These are phyloP conservation scores for Melanotaenia nigrans DNA, from an alignment of 2,797 vertebrate genomes.

Conservation along the genomic window DNA sequence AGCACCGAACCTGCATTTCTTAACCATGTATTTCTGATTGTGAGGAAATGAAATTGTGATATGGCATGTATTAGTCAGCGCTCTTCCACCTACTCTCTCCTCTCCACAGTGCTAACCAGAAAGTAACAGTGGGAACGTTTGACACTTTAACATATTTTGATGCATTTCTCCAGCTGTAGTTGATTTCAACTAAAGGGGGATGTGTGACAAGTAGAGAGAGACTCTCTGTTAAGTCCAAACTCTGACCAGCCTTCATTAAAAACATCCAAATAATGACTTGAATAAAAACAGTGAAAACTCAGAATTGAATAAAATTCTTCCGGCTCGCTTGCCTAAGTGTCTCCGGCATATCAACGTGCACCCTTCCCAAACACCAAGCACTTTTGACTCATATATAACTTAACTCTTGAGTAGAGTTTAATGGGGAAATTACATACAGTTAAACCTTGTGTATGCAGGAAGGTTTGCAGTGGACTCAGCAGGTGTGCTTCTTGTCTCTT, in stretches of 20 bases:
- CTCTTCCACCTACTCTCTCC: slow-evolving; percentile 16
- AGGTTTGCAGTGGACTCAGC: slow-evolving; percentile 29
- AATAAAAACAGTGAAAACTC: slow-evolving; percentile 23
- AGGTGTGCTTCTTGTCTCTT: slow-evolving; percentile 24
- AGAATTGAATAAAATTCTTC: slow-evolving; percentile 36
- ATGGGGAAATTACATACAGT: neutral
- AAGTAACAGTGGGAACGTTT: slow-evolving; percentile 23
- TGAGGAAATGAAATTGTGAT: neutral
- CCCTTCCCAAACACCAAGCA: slow-evolving; percentile 40
- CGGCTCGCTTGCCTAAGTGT: slow-evolving; percentile 25
- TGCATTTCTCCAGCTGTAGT: neutral
- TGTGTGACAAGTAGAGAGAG: slow-evolving; percentile 21
- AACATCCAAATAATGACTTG: slow-evolving; percentile 62
- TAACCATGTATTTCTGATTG: slow-evolving; percentile 10
- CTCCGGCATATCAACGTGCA: slow-evolving; percentile 45
- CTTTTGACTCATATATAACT: slow-evolving; percentile 28
- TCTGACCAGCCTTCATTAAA: slow-evolving; percentile 56
- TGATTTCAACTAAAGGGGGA: slow-evolving; percentile 13
- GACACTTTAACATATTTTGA: slow-evolving; percentile 31
- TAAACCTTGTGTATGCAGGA: slow-evolving; percentile 7
- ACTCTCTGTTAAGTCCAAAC: slow-evolving; percentile 34
- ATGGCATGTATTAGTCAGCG: neutral
- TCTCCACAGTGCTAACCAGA: slow-evolving; percentile 26
- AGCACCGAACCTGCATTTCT: slow-evolving; percentile 8
- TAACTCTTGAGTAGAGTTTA: slow-evolving; percentile 19